These are phyloP conservation scores for Sogatella furcifera DNA, from an alignment of 1,140 invertebrate species.

Conservation along the genomic window DNA sequence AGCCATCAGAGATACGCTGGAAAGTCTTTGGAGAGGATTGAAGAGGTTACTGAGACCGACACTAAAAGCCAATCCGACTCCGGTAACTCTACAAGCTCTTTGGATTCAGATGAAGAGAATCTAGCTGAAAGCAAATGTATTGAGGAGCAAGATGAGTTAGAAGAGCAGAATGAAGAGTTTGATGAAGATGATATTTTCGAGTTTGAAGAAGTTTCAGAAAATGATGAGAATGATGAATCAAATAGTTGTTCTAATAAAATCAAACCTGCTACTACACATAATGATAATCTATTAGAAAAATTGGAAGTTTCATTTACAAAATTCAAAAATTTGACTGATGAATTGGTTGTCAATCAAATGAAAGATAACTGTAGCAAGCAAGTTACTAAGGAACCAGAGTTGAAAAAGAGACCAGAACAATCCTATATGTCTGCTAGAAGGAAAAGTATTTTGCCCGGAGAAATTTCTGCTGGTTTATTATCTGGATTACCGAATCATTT, in stretches of 20 bases:
- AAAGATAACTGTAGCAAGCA: conserved; percentile 29
- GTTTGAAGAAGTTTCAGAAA: too few species aligned
- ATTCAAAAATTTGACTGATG: conserved; percentile 57
- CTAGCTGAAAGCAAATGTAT: conserved; percentile 45
- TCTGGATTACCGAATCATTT: too few species aligned
- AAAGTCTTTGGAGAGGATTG: conserved; percentile 45
- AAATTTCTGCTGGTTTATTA: neutral
- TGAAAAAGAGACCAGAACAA: conserved; percentile 9
- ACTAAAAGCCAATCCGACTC: conserved; percentile 32
- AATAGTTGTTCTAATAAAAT: too few species aligned
- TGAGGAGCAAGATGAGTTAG: conserved; percentile 48
- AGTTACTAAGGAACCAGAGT: conserved; percentile 19
- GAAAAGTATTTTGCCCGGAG: conserved; percentile 17
- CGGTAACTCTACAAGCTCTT: too few species aligned
- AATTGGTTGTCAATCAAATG: conserved; percentile 40
- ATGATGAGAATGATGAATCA: too few species aligned
- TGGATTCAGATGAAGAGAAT: conserved; percentile 31
- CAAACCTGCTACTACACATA: too few species aligned
- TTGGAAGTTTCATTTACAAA: conserved; percentile 56
- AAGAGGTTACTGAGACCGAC: conserved; percentile 46
- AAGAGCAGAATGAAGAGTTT: conserved; percentile 37
- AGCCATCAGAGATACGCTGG: conserved; percentile 40
- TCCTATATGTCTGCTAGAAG: conserved; percentile 5
- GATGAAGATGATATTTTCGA: too few species aligned
- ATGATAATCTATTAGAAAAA: conserved; percentile 47